A percentile compares a stretch with the other conserved stretches of the same genome.
phyloP scores from a whole-genome alignment of 2,888 invertebrate genomes.

The Nezara viridula region DNA sequence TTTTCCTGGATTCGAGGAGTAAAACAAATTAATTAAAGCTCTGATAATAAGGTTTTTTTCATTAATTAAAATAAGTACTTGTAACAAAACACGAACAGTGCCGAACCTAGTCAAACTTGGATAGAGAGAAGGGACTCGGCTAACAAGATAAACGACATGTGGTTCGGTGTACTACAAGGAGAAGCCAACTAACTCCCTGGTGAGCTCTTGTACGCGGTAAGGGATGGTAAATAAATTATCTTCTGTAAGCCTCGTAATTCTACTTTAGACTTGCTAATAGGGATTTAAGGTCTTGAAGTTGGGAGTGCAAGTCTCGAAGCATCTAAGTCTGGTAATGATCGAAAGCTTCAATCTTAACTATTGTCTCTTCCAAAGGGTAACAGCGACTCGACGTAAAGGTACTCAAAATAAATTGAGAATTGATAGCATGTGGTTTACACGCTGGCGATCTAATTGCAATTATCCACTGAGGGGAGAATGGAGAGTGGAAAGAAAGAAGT shows the following conservation, averaged over 20 bases:
- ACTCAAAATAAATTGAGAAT: neutral
- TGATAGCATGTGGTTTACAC: neutral
- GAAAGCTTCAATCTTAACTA: neutral
- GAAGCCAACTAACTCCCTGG: conserved; percentile 15
- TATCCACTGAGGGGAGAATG: neutral
- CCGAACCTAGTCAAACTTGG: neutral
- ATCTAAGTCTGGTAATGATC: neutral
- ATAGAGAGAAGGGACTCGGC: conserved; percentile 4
- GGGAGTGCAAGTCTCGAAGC: neutral
- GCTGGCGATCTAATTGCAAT: neutral
- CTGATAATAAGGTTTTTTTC: neutral
- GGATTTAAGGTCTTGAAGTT: conserved; percentile 4
- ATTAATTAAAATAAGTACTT: neutral
- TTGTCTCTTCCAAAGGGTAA: neutral
- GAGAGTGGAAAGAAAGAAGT: neutral
- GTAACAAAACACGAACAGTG: neutral
- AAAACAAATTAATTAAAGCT: no score
- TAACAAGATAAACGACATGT: conserved; percentile 40
- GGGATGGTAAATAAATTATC: conserved; percentile 34
- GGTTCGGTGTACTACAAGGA: conserved; percentile 23
- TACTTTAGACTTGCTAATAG: conserved; percentile 30
- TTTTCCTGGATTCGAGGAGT: no score
- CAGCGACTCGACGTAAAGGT: neutral
- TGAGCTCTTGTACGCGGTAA: conserved; percentile 11
- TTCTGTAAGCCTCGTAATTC: conserved; percentile 18